Percentiles rank a stretch among this genome's conserved stretches.
Evolutionary conservation across 2,113 vertebrate genomes (phyloP).

Genomic region (Chaetops frenatus): DNA sequence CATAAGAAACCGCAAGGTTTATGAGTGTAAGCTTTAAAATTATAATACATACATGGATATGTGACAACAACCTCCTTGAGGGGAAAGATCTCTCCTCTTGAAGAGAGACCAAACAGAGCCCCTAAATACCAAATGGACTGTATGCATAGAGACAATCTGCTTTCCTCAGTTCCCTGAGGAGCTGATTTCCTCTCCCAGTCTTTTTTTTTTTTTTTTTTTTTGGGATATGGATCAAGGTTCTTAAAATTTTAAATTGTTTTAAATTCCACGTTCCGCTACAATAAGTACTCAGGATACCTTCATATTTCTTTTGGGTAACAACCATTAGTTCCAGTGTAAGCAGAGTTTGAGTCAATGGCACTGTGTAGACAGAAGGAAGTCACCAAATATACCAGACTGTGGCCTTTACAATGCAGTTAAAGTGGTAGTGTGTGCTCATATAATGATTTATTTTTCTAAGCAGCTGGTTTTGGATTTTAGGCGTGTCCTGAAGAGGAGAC

Average conservation of each 20-base stretch:
- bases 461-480: background rate
- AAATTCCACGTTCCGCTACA: background rate
- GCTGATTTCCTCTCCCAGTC: background rate
- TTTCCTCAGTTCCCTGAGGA: background rate
- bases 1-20: conserved; percentile 16
- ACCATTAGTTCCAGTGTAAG: background rate
- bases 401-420: background rate
- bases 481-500: background rate
- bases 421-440: background rate
- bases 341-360: background rate
- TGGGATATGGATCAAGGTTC: background rate
- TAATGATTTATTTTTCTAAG: background rate
- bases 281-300: background rate
- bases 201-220: background rate
- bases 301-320: background rate
- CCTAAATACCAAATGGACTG: background rate
- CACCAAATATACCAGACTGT: background rate
- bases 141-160: background rate
- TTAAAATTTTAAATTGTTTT: background rate
- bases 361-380: background rate
- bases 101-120: background rate
- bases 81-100: background rate
- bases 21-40: conserved; percentile 17
- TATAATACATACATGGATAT: background rate
- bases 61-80: background rate